Conservation (phyloP, 2,888 invertebrate species). For the Sisyra terminalis region DNA sequence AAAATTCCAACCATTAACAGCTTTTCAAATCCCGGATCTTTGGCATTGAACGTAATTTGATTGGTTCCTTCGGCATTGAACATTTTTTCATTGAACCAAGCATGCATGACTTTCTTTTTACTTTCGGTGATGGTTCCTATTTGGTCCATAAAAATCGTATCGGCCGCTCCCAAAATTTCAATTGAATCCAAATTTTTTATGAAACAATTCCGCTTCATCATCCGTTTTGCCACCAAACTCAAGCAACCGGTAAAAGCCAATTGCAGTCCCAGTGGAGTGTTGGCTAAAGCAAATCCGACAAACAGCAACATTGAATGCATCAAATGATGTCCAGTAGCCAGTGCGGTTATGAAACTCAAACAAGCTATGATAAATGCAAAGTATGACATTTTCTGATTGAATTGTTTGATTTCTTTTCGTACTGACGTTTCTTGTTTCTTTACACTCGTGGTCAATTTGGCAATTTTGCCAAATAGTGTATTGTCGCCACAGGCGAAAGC, state of each 20-base stretch:
- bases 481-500: constrained; percentile 91
- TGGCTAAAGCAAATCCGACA: constrained; percentile 35
- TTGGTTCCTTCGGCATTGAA: constrained; percentile 98
- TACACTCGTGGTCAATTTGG: constrained; percentile 82
- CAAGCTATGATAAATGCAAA: constrained; percentile 91
- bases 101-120: constrained; percentile 55
- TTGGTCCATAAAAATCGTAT: constrained; percentile 46
- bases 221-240: constrained; percentile 44
- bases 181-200: constrained; percentile 46
- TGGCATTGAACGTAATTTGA: constrained; percentile 92
- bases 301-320: constrained; percentile 40
- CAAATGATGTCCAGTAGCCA: constrained; percentile 65
- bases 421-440: constrained; percentile 97
- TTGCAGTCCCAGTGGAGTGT: constrained; percentile 44
- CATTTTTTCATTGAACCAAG: constrained; percentile 53
- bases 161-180: constrained; percentile 48
- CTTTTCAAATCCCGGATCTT: constrained; percentile 39
- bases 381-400: constrained; percentile 96
- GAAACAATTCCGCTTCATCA: constrained; percentile 44
- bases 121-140: constrained; percentile 34
- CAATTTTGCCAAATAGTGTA: constrained; percentile 93
- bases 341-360: constrained; percentile 95
- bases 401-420: constrained; percentile 96
- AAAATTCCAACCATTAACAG: constrained; percentile 83
- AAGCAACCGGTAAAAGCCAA: constrained; percentile 41